Evolutionary conservation across 2,113 vertebrate species (phyloP), one percentile per base, ranked within the genome.

Genomic region (Chloropsis cyanopogon): DNA sequence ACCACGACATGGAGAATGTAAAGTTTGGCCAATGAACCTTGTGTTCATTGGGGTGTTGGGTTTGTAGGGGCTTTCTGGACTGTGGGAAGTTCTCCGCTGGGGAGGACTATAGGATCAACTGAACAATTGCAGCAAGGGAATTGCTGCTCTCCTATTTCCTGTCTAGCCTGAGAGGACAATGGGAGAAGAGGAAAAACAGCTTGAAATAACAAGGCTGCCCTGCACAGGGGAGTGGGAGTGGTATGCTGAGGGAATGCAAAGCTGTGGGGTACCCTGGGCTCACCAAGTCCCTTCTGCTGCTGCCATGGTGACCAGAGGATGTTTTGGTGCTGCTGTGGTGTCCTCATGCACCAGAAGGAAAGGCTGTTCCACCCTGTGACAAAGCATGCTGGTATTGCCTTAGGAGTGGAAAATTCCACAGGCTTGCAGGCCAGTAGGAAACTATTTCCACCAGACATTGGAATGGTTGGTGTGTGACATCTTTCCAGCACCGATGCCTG

Each of bases 111-210:
- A n/a, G 52, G 52, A 57, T 53, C 50, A 44, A 56, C 20, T 28
- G 69, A 92, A 92, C 85, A 92, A 90, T 88, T 69, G 80, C 54
- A 83, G 47, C 44, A 66, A 92, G 88, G 88, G 83, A 94, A 81
- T n/a, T 37, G 44, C 72, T 65, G n/a, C 44, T 86, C 25, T 77
- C 44, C 28, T 56, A 1, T 81, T 96, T 94, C 94, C 94, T 92
- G 56, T 2, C 2, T 11, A 70, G 50, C 19, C 54, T 78, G 47
- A 61, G 52, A 92, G 28, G 31, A 85, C 87, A 88, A 91, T 44
- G 59, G 56, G 56, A 86, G 79, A 82, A 80, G 7, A 63, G 84
- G 65, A 60, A 96, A 95, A 68, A 3, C 73, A 95, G 53, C 61
- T 60, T 84, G 81, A 93, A 89, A 89, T 65, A 28, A 22, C 31